Evolutionary conservation across 2,113 vertebrate species (phyloP).

Genomic region (Coryphaenoides rupestris): DNA sequence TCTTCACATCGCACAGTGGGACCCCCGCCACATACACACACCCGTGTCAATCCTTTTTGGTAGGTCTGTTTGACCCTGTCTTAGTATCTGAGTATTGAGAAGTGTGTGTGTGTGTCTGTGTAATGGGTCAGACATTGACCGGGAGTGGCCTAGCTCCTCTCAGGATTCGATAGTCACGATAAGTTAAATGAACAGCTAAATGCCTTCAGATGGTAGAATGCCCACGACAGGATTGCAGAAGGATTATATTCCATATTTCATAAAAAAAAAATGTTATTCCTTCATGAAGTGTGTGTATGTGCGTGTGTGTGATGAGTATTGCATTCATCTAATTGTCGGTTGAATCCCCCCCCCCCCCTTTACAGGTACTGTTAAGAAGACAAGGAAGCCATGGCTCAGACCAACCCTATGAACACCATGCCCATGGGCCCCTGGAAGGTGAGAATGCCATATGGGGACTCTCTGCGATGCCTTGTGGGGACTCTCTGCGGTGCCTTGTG

Average conservation of each 20-base stretch:
- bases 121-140: too few relatives aligned
- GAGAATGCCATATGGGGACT: conserved; percentile 16
- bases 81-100: conserved; percentile 1
- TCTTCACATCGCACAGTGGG: conserved; percentile 65
- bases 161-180: too few relatives aligned
- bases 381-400: conserved; percentile 82
- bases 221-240: too few relatives aligned
- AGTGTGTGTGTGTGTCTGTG: conserved; percentile 2
- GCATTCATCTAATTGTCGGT: too few relatives aligned
- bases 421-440: conserved; percentile 93
- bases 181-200: too few relatives aligned
- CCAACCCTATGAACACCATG: conserved; percentile 71
- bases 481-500: not conserved
- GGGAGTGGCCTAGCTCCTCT: too few relatives aligned
- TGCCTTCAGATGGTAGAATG: too few relatives aligned
- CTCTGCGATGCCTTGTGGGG: not conserved
- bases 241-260: too few relatives aligned
- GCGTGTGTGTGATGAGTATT: too few relatives aligned
- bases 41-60: conserved; percentile 50
- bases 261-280: too few relatives aligned
- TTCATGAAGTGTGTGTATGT: too few relatives aligned
- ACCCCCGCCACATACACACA: conserved; percentile 58
- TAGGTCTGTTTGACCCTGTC: conserved; percentile 55
- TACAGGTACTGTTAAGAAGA: conserved; percentile 46
- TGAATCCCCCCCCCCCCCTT: too few relatives aligned